phyloP scores from a whole-genome alignment of 2,888 invertebrate genomes.

The Sycophila texana region DNA sequence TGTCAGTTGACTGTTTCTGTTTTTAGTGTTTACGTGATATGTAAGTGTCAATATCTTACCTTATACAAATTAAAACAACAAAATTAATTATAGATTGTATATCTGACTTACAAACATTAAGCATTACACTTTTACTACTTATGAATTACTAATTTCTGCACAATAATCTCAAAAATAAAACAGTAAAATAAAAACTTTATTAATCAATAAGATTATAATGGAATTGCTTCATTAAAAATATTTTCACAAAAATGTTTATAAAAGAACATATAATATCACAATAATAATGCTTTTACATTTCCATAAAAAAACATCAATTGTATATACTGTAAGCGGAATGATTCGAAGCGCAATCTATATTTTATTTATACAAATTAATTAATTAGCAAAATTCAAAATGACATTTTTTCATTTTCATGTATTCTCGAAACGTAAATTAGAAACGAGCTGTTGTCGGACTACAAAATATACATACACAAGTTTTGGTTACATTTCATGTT shows the following conservation, averaged over 20 bases:
- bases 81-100: constrained; percentile 8
- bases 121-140: constrained; percentile 39
- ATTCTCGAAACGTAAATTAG: constrained; percentile 29
- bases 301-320: constrained; percentile 31
- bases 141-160: constrained; percentile 22
- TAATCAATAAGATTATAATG: constrained; percentile 23
- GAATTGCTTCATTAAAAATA: constrained; percentile 29
- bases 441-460: constrained; percentile 24
- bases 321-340: constrained; percentile 48
- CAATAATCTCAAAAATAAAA: constrained; percentile 31
- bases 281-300: constrained; percentile 43
- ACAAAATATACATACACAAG: constrained; percentile 30
- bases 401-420: constrained; percentile 25
- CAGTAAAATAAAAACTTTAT: constrained; percentile 32
- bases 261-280: constrained; percentile 49
- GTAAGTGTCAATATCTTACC: constrained; percentile 38
- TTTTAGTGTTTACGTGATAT: constrained; percentile 22
- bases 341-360: constrained; percentile 30
- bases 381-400: constrained; percentile 25
- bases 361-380: constrained; percentile 2
- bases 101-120: constrained; percentile 41
- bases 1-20: constrained; percentile 18
- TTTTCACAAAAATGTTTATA: constrained; percentile 37
- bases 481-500: constrained; percentile 17
- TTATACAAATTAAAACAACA: constrained; percentile 33